phyloP scores from a whole-genome alignment of 2,113 vertebrate genomes.

The Pomatorhinus ruficollis region DNA sequence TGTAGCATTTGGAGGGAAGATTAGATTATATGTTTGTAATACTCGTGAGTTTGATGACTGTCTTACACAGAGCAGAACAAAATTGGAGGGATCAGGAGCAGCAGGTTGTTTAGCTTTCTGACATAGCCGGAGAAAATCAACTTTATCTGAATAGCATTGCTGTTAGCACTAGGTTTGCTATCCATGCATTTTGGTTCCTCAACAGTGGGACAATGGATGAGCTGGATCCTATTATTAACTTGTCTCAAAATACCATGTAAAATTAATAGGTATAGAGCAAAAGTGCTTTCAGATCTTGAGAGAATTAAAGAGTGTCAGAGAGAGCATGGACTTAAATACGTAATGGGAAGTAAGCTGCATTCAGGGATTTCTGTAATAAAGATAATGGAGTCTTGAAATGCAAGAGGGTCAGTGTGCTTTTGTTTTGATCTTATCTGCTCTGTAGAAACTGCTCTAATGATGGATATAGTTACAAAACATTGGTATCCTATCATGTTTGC shows the following conservation, averaged over 20 bases:
- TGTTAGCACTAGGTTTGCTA: neutral
- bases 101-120: neutral
- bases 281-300: neutral
- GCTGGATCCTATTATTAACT: neutral
- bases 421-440: neutral
- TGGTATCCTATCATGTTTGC: neutral
- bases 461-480: neutral
- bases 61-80: neutral
- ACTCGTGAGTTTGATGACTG: neutral
- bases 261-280: conserved; percentile 16
- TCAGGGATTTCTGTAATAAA: neutral
- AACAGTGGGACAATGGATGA: neutral
- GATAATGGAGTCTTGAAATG: neutral
- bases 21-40: neutral
- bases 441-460: neutral
- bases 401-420: neutral
- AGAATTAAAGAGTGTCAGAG: neutral
- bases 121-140: neutral
- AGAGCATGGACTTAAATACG: neutral
- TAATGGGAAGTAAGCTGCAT: neutral
- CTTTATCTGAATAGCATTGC: neutral
- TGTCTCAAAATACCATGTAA: neutral
- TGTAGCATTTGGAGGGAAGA: neutral
- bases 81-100: neutral
- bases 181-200: neutral